Percentiles rank a stretch among this genome's conserved stretches.
Evolutionary conservation across 2,797 vertebrate genomes (phyloP).

Genomic region (Diplodus puntazzo): DNA sequence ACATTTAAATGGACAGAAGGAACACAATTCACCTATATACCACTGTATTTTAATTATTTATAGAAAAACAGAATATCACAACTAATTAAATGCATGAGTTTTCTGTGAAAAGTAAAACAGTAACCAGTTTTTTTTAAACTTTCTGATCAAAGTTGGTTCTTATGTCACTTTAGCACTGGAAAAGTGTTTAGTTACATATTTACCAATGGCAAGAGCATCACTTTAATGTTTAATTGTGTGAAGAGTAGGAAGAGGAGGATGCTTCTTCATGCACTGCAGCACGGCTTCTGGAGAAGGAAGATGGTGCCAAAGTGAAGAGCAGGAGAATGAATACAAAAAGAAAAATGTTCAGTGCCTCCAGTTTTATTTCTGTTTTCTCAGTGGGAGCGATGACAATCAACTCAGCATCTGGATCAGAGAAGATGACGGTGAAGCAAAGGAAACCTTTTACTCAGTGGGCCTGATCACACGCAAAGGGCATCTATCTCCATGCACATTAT

Average conservation of each 20-base stretch:
- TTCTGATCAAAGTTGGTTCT: background rate
- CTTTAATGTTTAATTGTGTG: background rate
- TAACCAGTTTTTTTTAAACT: background rate
- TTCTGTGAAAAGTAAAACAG: background rate
- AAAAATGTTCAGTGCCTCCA: background rate
- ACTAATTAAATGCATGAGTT: background rate
- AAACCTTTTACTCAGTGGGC: background rate
- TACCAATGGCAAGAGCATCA: background rate
- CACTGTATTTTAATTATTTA: background rate
- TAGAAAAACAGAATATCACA: background rate
- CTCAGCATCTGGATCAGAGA: background rate
- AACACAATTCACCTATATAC: constrained; percentile 22
- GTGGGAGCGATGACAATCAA: background rate
- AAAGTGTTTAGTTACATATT: background rate
- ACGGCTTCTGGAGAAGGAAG: background rate
- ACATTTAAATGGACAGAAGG: background rate
- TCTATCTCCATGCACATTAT: background rate
- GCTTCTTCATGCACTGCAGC: background rate
- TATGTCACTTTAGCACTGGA: background rate
- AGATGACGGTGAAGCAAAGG: background rate
- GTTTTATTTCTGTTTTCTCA: background rate
- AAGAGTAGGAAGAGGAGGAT: background rate
- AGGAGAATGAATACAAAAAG: background rate
- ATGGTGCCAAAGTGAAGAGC: background rate
- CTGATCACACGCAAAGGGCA: background rate